Evolutionary conservation across 2,888 invertebrate genomes (phyloP).

Genomic region (Anthophora plumipes): DNA sequence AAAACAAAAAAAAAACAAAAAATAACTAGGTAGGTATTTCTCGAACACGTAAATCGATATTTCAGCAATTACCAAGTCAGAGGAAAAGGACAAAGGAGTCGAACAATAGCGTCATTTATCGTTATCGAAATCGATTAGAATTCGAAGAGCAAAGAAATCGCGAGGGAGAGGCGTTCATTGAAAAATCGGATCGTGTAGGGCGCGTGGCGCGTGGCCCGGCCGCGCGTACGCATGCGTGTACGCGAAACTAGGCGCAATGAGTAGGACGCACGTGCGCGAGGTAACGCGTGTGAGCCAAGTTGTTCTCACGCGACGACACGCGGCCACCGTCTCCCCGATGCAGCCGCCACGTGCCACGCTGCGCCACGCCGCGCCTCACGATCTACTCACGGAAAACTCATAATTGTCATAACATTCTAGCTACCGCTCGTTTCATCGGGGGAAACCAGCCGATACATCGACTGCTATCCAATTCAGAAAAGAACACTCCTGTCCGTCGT

Average conservation of each 20-base stretch:
- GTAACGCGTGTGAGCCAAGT: conserved; percentile 82
- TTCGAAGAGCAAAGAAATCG: background rate
- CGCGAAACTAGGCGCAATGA: background rate
- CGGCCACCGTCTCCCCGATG: conserved; percentile 63
- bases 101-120: no score
- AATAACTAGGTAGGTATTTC: no score
- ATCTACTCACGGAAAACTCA: conserved; percentile 80
- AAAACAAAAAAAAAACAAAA: no score
- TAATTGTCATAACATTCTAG: conserved; percentile 82
- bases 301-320: conserved; percentile 83
- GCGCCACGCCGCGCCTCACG: no score
- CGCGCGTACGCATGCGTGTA: conserved; percentile 47
- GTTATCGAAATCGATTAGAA: conserved; percentile 2
- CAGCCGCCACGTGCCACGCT: conserved; percentile 73
- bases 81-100: no score
- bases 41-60: no score
- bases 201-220: conserved; percentile 45
- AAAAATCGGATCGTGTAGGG: conserved; percentile 55
- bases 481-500: conserved; percentile 24
- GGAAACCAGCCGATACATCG: conserved; percentile 44
- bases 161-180: conserved; percentile 24
- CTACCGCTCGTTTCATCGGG: conserved; percentile 19
- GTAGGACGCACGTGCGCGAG: conserved; percentile 58
- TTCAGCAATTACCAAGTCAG: no score
- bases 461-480: conserved; percentile 36